These are phyloP conservation scores for Asbolus verrucosus DNA, from an alignment of 1,140 invertebrate genomes.

Conservation along the genomic window DNA sequence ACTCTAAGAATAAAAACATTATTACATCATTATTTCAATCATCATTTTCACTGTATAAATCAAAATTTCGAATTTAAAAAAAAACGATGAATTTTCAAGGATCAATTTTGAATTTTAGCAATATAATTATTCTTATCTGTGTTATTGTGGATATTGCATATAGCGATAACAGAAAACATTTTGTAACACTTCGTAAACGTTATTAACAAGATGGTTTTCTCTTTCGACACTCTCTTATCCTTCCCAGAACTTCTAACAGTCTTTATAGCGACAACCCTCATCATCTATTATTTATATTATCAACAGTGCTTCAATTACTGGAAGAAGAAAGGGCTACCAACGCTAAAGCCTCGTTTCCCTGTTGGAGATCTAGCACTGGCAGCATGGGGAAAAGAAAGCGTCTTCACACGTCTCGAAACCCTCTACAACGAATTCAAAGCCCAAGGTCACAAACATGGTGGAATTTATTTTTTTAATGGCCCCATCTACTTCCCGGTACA, in stretches of 20 bases:
- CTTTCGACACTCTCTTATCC: too few species aligned
- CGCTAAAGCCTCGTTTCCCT: conserved; percentile 44
- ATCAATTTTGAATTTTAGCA: too few species aligned
- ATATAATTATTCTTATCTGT: too few species aligned
- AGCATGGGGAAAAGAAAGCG: conserved; percentile 24
- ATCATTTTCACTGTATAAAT: too few species aligned
- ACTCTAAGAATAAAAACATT: too few species aligned
- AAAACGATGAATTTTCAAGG: too few species aligned
- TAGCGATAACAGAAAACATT: too few species aligned
- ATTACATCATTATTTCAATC: too few species aligned
- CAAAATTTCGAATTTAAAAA: too few species aligned
- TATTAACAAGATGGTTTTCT: too few species aligned
- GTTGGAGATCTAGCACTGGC: conserved; percentile 41
- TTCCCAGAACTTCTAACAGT: conserved; percentile 13
- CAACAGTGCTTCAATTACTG: conserved; percentile 45
- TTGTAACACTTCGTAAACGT: too few species aligned
- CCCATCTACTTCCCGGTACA: conserved; percentile 62
- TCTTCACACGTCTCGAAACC: conserved; percentile 31
- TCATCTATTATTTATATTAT: conserved; percentile 14
- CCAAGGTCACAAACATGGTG: conserved; percentile 46
- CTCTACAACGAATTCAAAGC: conserved; percentile 61
- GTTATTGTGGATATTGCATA: too few species aligned
- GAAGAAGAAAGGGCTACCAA: conserved; percentile 48
- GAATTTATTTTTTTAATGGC: conserved; percentile 41
- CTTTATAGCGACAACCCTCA: not conserved